Percentiles rank a stretch among this genome's conserved stretches.
Conservation (phyloP, 2,888 invertebrate genomes). For the Ashinkailepas kermadecensis region DNA sequence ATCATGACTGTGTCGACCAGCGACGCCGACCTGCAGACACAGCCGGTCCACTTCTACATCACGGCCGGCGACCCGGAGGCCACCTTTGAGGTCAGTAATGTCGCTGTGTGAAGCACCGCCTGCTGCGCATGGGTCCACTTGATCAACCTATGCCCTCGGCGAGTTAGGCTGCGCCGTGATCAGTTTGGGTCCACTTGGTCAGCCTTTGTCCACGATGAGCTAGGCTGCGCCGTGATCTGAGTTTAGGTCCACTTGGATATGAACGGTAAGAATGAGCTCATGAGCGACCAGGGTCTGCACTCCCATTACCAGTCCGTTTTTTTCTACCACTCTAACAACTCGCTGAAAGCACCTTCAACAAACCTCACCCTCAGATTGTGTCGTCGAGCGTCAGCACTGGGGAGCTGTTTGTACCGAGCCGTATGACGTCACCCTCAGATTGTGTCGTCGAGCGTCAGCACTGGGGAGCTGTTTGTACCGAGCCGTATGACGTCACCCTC, state of each 20-base stretch:
- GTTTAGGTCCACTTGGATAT: too few species aligned
- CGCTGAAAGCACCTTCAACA: too few species aligned
- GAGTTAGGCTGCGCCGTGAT: too few species aligned
- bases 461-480: constrained; percentile 74
- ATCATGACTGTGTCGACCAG: constrained; percentile 56
- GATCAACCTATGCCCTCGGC: too few species aligned
- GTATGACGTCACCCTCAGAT: constrained; percentile 79
- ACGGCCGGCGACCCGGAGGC: constrained; percentile 71
- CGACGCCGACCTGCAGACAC: constrained; percentile 59
- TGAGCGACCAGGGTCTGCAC: too few species aligned
- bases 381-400: constrained; percentile 45
- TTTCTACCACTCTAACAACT: too few species aligned
- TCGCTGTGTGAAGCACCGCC: constrained; percentile 60
- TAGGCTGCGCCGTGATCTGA: too few species aligned
- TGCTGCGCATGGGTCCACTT: constrained; percentile 53
- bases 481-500: constrained; percentile 62
- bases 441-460: background rate
- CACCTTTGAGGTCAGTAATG: constrained; percentile 68
- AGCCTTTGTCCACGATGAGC: too few species aligned
- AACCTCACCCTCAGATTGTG: constrained; percentile 68
- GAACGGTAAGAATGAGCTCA: too few species aligned
- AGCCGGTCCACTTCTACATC: constrained; percentile 66
- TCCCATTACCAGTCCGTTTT: too few species aligned
- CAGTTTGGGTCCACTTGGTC: too few species aligned
- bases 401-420: constrained; percentile 72